Conservation (phyloP, 1,140 invertebrate genomes). For the Protaetia brevitarsis region DNA sequence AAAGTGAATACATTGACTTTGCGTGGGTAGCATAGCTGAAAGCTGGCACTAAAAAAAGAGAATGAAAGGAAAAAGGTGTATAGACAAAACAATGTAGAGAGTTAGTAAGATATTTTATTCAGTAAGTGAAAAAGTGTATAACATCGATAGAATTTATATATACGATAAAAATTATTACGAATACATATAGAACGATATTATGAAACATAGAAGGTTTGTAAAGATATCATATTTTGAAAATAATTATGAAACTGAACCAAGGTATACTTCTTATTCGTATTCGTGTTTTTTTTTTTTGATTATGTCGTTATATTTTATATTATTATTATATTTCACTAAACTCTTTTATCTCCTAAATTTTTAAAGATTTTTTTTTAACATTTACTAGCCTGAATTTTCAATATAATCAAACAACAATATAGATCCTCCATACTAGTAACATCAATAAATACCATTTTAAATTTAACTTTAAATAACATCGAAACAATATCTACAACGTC, state of each 20-base stretch:
- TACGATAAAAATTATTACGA: not conserved
- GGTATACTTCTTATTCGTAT: not conserved
- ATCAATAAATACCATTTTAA: not conserved
- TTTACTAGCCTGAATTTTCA: not conserved
- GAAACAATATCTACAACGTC: too few species aligned
- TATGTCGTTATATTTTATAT: not conserved
- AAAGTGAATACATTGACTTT: constrained; percentile 3
- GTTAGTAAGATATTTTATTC: constrained; percentile 8
- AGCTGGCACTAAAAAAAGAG: constrained; percentile 5
- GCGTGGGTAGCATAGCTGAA: not conserved
- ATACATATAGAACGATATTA: not conserved
- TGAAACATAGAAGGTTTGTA: not conserved
- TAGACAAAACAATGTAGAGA: constrained; percentile 1
- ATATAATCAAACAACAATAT: constrained; percentile 8
- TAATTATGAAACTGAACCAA: not conserved
- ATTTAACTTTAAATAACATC: not conserved
- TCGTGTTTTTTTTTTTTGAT: constrained; percentile 4
- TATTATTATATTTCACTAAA: not conserved
- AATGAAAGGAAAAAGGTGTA: constrained; percentile 3
- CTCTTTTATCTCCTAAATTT: not conserved
- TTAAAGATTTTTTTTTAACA: not conserved
- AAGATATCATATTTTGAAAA: not conserved
- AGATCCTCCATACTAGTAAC: not conserved
- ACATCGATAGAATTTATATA: constrained; percentile 15
- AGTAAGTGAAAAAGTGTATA: constrained; percentile 19